Conservation (phyloP, 2,113 vertebrate species). For the Nanger granti region DNA sequence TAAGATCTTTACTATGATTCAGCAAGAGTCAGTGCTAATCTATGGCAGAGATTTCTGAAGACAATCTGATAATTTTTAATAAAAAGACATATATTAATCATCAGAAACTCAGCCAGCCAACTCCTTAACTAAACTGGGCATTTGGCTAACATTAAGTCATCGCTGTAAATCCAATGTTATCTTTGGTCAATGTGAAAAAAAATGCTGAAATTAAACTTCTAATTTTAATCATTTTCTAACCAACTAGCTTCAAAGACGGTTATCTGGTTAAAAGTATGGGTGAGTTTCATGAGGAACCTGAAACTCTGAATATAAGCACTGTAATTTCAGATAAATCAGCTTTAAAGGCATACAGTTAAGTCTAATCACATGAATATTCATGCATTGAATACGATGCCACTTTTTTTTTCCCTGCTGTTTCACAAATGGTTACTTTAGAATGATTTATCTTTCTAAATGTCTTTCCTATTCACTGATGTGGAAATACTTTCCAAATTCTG, state of each 20-base stretch:
- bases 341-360: background rate
- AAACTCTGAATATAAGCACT: background rate
- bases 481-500: constrained; percentile 30
- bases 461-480: constrained; percentile 24
- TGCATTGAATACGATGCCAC: background rate
- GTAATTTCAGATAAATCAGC: background rate
- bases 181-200: background rate
- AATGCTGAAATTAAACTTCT: background rate
- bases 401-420: background rate
- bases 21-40: background rate
- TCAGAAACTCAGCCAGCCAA: background rate
- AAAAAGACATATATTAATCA: background rate
- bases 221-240: background rate
- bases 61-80: background rate
- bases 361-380: background rate
- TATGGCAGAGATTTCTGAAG: background rate
- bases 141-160: background rate
- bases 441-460: constrained; percentile 5
- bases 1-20: background rate
- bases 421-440: constrained; percentile 6
- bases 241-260: background rate
- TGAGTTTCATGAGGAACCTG: background rate
- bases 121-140: background rate
- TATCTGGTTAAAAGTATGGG: background rate
- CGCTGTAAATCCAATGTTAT: background rate